These are phyloP conservation scores for Lates japonicus DNA, from an alignment of 2,797 vertebrate genomes.

Conservation along the genomic window DNA sequence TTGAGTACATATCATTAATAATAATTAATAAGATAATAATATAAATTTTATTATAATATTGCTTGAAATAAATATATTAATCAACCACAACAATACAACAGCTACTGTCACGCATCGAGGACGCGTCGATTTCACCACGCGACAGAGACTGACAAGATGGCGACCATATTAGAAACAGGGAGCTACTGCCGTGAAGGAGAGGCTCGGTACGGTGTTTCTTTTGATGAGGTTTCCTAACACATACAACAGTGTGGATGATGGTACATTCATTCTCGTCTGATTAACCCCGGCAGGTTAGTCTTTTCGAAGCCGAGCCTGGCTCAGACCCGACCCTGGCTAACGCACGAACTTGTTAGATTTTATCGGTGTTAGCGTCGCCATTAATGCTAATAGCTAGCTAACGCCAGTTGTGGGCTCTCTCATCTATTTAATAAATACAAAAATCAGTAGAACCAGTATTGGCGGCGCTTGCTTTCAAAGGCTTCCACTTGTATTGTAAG, in stretches of 20 bases:
- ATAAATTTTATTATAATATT: background rate
- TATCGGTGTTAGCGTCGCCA: conserved; percentile 53
- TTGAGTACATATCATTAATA: background rate
- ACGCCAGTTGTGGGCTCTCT: conserved; percentile 45
- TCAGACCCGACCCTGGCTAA: conserved; percentile 29
- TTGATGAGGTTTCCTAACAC: background rate
- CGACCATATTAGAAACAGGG: conserved; percentile 71
- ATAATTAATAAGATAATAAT: background rate
- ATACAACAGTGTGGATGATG: background rate
- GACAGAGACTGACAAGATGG: conserved; percentile 88
- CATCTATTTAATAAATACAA: conserved; percentile 44
- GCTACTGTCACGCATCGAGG: conserved; percentile 72
- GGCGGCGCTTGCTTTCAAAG: background rate
- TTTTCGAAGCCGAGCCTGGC: background rate
- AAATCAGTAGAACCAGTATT: rapidly evolving
- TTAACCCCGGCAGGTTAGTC: background rate
- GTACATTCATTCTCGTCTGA: rapidly evolving
- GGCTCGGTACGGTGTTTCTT: conserved; percentile 65
- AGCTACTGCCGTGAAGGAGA: conserved; percentile 74
- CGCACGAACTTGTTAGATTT: conserved; percentile 63
- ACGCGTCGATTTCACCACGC: conserved; percentile 83
- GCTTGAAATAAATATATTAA: background rate
- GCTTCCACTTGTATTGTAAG: background rate
- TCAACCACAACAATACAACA: conserved; percentile 62
- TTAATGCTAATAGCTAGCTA: conserved; percentile 71